Evolutionary conservation across 92 coral and sea anemone species (phyloP), one percentile per base, ranked within the genome.

Genomic region (Umimayanthus kanabou): DNA sequence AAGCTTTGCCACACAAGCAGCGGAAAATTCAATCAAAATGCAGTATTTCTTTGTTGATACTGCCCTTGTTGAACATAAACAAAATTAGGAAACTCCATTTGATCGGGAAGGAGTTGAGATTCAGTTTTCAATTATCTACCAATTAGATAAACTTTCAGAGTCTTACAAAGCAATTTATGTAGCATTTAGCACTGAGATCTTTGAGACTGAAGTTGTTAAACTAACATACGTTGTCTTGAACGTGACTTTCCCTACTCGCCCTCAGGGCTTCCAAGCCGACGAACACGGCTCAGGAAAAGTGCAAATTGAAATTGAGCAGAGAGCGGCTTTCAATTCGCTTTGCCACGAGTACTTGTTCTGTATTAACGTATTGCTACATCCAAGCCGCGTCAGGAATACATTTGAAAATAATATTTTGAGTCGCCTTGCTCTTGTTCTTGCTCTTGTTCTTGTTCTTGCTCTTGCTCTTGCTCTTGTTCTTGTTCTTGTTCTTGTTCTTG

Each of bases 231-330:
- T 33, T 33, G 9, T 8, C 74, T 69, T 69, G 28, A 25, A 26
- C 13, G 39, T 70, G 75, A 70, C 13, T 22, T 70, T 70, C 39
- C 33, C 75, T 70, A 13, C 30, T n/a, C 75, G 9, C 75, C 75
- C 75, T 70, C 23, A 11, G 75, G 75, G 33, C 23, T 2, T 26
- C 18, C 75, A 15, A 70, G 4, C 75, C 7, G 72, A 30, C 5
- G 15, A 4, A 70, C 33, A 70, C 75, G 18, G 33, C 75, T 8
- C 39, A 6, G 39, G 39, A 26, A 25, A 70, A n/a, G 75, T 70
- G 75, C 14, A 70, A 70, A 70, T 26, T 70, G 75, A 70, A 26
- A 30, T 70, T n/a, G 75, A 11, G 75, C 75, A 26, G 75, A n/a
- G 22, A 26, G 30, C 8, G 66, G 20, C 66, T 57, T 4, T 42